Base-by-base conservation (phyloP, 2,113 vertebrate genomes). In the Tupaia chinensis region DNA sequence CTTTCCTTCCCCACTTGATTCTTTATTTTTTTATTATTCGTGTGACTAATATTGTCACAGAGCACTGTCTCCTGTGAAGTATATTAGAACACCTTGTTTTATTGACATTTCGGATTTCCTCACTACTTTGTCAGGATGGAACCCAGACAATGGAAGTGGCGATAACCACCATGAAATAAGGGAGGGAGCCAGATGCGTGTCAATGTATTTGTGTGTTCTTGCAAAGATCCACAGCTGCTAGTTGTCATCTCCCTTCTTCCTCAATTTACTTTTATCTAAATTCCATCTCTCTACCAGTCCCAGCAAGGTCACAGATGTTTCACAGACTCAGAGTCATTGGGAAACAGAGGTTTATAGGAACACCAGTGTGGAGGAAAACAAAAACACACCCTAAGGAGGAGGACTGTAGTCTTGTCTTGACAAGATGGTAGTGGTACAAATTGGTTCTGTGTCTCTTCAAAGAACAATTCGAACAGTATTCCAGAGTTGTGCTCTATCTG, bases 301-400 rank as follows among this genome's bases (percentile, higher is more conserved):
- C 89, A 70, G 29, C 56, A 95, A 70, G 65, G 79, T 69, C 93
- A 79, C 66, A 88, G 91, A 34, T 84, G 66, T 92, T 92, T 94
- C 87, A 53, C 73, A 91, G 91, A 53, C 81, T 68, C 8, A 63
- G 56, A 93, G 74, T 72, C 81, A 54, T 60, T 83, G 86, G 73
- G 88, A 91, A 97, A 97, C 5, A 34, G 14, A 61, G 9, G n/a
- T 20, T 58, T 34, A 86, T 16, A 81, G 54, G 91, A 96, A 95
- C 72, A 86, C 23, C 13, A 60, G 11, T 15, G 10, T 58, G 15
- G 34, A 93, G 20, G 44, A 73, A 94, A 97, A 92, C 77, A 96
- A 88, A 68, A 65, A 83, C 88, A 92, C 90, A 88, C 79, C 85
- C 83, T 89, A 74, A 88, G 68, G 93, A 76, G 70, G 74, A 86